Conservation (phyloP, 2,797 vertebrate species). For the Basileuterus tristriatus region DNA sequence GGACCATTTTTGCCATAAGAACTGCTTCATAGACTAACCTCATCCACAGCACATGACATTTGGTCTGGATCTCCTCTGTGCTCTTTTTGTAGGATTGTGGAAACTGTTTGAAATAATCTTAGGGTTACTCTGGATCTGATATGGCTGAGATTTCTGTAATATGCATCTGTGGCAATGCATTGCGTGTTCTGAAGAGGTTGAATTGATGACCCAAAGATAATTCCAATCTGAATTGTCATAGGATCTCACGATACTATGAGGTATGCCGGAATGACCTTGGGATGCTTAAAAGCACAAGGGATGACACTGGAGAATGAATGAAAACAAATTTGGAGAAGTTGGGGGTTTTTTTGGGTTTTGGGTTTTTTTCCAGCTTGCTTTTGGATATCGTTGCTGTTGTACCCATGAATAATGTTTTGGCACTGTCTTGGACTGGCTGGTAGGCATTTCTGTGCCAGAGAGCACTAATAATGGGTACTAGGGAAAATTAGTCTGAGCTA, state of each 20-base stretch:
- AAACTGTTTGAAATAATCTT: neutral
- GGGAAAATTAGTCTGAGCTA: neutral
- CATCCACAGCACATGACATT: neutral
- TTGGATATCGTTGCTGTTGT: neutral
- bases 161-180: neutral
- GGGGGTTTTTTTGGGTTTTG: accelerated
- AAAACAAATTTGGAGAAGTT: neutral
- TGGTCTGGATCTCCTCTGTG: neutral
- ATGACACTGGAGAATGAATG: neutral
- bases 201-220: neutral
- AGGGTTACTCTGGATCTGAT: neutral
- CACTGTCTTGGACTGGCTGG: neutral
- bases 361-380: neutral
- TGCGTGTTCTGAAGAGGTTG: neutral
- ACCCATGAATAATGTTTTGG: neutral
- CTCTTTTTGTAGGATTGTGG: neutral
- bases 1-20: neutral
- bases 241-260: neutral
- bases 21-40: neutral
- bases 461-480: neutral
- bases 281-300: neutral
- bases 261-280: neutral
- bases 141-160: neutral
- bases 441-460: neutral
- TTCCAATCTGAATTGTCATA: neutral